Conservation (phyloP, 2,113 vertebrate species). For the Calidris pugnax region DNA sequence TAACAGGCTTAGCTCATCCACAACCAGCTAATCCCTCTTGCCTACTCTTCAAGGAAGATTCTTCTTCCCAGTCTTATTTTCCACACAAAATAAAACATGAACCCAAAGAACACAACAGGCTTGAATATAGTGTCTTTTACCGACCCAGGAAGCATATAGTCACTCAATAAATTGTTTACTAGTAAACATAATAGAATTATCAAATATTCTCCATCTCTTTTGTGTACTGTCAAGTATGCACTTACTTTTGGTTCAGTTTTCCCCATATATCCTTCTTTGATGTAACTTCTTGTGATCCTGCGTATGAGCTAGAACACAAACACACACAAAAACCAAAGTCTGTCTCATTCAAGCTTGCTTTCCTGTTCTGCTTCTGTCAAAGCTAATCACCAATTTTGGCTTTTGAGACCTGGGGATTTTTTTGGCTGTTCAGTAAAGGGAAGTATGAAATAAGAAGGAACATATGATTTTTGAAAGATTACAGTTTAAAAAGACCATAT, state of each 20-base stretch:
- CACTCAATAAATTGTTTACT: not conserved
- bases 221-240: not conserved
- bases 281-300: slow-evolving; percentile 81
- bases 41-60: not conserved
- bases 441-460: slow-evolving; percentile 45
- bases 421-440: not conserved
- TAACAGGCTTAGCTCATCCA: not conserved
- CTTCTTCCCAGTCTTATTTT: not conserved
- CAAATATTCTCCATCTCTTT: not conserved
- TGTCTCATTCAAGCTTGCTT: not conserved
- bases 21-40: not conserved
- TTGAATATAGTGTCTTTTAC: not conserved
- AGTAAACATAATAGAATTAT: not conserved
- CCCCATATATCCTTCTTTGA: slow-evolving; percentile 94
- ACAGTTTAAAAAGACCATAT: not conserved
- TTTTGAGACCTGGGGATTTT: not conserved
- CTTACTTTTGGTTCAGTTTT: slow-evolving; percentile 93
- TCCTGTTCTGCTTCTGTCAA: slow-evolving; percentile 23
- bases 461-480: not conserved
- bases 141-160: not conserved
- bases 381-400: not conserved
- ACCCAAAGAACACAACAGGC: not conserved
- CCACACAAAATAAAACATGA: not conserved
- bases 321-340: not conserved
- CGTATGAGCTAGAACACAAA: slow-evolving; percentile 80